These are phyloP conservation scores for Amblyopsis rosae DNA, from an alignment of 2,113 vertebrate genomes.

Conservation along the genomic window DNA sequence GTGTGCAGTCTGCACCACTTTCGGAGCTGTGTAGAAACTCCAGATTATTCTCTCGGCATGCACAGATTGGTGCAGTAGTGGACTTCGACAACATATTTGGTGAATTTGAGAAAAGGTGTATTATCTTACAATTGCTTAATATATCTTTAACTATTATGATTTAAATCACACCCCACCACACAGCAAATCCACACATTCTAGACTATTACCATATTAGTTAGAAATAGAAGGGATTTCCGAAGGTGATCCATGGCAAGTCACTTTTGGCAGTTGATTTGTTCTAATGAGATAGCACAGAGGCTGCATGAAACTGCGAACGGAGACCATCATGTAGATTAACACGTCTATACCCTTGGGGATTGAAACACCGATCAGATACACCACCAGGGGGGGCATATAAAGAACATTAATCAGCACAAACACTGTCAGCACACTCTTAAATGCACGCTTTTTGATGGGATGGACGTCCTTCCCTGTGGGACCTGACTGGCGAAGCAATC, in stretches of 20 bases:
- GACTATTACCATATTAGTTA: background rate
- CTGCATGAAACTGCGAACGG: constrained; percentile 26
- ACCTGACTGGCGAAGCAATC: constrained; percentile 20
- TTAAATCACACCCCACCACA: background rate
- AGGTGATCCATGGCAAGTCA: constrained; percentile 5
- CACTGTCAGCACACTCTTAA: constrained; percentile 12
- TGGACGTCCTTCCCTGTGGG: constrained; percentile 21
- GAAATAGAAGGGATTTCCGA: background rate
- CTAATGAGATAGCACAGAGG: constrained; percentile 30
- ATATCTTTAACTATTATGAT: background rate
- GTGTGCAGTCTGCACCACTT: too few species aligned
- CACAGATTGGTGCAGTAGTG: too few species aligned
- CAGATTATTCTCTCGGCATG: too few species aligned
- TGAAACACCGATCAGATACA: background rate
- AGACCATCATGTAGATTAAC: background rate
- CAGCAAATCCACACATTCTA: background rate
- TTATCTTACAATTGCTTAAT: too few species aligned
- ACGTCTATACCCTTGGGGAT: background rate
- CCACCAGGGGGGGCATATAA: constrained; percentile 12
- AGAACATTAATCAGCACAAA: constrained; percentile 11
- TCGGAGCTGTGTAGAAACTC: too few species aligned
- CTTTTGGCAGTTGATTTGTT: constrained; percentile 29
- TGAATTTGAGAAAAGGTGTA: too few species aligned
- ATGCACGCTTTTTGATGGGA: constrained; percentile 32
- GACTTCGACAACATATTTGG: too few species aligned